Conservation (phyloP, 2,888 invertebrate genomes). For the Laspeyria flexula region DNA sequence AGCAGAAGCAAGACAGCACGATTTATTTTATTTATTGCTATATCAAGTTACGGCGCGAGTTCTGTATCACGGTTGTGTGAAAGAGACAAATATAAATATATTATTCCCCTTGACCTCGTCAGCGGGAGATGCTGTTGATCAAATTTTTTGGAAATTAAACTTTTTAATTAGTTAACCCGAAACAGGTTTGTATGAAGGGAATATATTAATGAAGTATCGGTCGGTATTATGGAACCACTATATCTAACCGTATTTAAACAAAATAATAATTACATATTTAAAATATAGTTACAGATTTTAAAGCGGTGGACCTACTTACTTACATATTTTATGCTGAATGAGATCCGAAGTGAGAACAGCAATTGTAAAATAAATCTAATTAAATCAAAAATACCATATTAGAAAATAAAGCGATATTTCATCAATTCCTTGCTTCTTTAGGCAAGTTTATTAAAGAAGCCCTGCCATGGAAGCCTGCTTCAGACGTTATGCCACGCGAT, state of each 20-base stretch:
- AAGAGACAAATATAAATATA: conserved; percentile 62
- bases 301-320: too few species aligned
- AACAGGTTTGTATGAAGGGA: conserved; percentile 41
- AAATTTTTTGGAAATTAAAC: conserved; percentile 53
- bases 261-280: too few species aligned
- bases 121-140: conserved; percentile 55
- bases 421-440: too few species aligned
- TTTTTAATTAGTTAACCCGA: conserved; percentile 50
- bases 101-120: conserved; percentile 55
- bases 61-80: conserved; percentile 59
- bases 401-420: too few species aligned
- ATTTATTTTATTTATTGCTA: conserved; percentile 80
- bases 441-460: too few species aligned
- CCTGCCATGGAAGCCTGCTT: too few species aligned
- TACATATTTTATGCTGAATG: too few species aligned
- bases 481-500: too few species aligned
- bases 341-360: too few species aligned
- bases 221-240: conserved; percentile 4
- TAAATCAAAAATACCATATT: too few species aligned
- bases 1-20: conserved; percentile 52
- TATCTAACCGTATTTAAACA: background rate
- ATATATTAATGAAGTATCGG: conserved; percentile 26
- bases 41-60: conserved; percentile 72
- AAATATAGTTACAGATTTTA: too few species aligned
- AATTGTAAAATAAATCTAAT: too few species aligned